Percentiles rank a stretch among this genome's conserved stretches.
Conservation (phyloP, 2,888 invertebrate genomes). For the Ormyrus labotus region DNA sequence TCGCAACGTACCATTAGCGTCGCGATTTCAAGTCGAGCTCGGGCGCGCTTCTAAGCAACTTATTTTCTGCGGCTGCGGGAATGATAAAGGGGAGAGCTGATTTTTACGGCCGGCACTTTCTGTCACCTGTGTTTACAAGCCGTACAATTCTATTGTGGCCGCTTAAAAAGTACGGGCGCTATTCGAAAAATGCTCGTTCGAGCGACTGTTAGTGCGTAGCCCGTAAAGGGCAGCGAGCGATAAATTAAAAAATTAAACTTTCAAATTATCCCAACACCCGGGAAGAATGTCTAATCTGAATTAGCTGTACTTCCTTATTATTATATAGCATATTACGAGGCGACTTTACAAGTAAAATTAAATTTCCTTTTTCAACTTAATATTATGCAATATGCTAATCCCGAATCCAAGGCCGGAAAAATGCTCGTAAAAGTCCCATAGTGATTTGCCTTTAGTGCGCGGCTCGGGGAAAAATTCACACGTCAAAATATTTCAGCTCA, state of each 20-base stretch:
- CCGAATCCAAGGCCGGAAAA: background rate
- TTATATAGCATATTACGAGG: constrained; percentile 26
- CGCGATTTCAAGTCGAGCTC: background rate
- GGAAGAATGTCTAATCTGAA: constrained; percentile 19
- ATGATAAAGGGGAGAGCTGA: too few relatives aligned
- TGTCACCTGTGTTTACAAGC: too few relatives aligned
- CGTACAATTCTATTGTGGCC: too few relatives aligned
- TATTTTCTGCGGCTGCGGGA: too few relatives aligned
- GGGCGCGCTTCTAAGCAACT: too few relatives aligned
- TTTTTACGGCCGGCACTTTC: too few relatives aligned
- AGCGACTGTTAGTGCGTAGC: too few relatives aligned
- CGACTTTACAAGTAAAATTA: constrained; percentile 40
- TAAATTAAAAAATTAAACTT: background rate
- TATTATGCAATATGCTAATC: constrained; percentile 49
- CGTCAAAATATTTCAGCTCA: constrained; percentile 21
- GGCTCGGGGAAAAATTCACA: constrained; percentile 30
- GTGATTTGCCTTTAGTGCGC: constrained; percentile 31
- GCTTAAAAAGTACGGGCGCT: too few relatives aligned
- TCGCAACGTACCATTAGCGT: constrained; percentile 71
- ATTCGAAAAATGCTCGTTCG: too few relatives aligned
- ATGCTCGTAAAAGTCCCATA: constrained; percentile 20
- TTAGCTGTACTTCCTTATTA: constrained; percentile 40
- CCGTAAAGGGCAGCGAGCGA: background rate
- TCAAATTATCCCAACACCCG: too few relatives aligned
- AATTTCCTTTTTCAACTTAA: constrained; percentile 30